phyloP scores from a whole-genome alignment of 2,888 invertebrate species.

The Hetaerina titia region DNA sequence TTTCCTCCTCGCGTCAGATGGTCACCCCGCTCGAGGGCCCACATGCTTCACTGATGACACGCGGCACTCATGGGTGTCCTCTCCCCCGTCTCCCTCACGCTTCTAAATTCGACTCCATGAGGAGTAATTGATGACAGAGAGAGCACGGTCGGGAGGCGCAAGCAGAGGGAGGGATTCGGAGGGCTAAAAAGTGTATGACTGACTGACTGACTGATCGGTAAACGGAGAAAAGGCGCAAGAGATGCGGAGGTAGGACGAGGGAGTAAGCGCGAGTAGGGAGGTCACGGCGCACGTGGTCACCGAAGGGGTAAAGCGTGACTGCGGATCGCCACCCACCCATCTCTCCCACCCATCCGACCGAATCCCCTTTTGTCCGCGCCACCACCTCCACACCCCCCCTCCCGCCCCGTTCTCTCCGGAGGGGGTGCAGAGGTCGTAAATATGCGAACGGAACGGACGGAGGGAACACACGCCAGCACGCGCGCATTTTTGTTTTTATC shows the following conservation, averaged over 20 bases:
- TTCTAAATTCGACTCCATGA: neutral
- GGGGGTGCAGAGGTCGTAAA: neutral
- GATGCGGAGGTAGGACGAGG: neutral
- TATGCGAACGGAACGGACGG: neutral
- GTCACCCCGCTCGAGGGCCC: neutral
- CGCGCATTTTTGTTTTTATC: neutral
- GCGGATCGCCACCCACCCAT: neutral
- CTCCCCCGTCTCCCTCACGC: neutral
- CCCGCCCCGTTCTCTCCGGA: neutral
- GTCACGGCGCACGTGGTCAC: constrained; percentile 34
- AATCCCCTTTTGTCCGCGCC: neutral
- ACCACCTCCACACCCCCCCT: neutral
- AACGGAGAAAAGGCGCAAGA: neutral
- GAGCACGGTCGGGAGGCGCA: neutral
- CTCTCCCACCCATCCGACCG: neutral
- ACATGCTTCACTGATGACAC: neutral
- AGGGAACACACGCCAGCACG: neutral
- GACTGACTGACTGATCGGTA: neutral
- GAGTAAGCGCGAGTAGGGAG: neutral
- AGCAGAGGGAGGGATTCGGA: neutral
- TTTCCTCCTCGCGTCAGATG: neutral
- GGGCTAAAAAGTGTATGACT: neutral
- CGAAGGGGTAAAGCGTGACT: constrained; percentile 53
- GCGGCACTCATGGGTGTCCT: neutral
- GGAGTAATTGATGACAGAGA: constrained; percentile 8